Base-by-base conservation (phyloP, 92 coral and sea anemone genomes). In the Umimayanthus kanabou region DNA sequence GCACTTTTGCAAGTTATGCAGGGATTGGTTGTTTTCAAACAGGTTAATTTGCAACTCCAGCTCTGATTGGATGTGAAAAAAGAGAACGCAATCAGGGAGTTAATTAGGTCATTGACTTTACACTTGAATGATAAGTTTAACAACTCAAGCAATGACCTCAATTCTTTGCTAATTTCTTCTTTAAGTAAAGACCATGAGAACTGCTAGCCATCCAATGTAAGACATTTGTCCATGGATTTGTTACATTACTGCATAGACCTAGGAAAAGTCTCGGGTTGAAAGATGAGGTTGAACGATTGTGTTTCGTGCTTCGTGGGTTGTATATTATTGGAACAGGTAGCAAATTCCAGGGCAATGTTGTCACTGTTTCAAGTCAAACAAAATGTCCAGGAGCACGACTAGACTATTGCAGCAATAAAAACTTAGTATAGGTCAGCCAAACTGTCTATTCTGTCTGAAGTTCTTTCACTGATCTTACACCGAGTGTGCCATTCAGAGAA, bases 101-200 rank as follows among this genome's bases (percentile, higher is more conserved):
- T 70, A 83, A 83, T 83, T 70, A 83, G 87, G n/a, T 83, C 87
- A 83, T 83, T 83, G 87, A 70, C 40, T 83, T 67, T 29, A 83
- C 87, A 83, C 65, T 83, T 71, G 87, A 83, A 30, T 83, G 78
- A 18, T 70, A 83, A 83, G 29, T 45, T 45, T 49, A 70, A 9
- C 39, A 67, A 47, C 66, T 53, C 18, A 66, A 70, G 18, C 39
- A 70, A 28, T 83, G 78, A 29, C 66, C 87, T 33, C 43, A 29
- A 69, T 73, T 47, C 39, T 71, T 43, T 9, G 42, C 39, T 66
- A 2, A 53, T 70, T 45, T 71, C 22, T 6, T 83, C 23, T 25
- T 20, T 45, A 28, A 57, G 29, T 5, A 26, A 55, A 28, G 16
- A 20, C 37, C 1, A 0, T 22, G 14, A 57, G n/a, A 6, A 57